Percentiles rank a stretch among this genome's conserved stretches.
These are phyloP conservation scores for Lasioglossum pauxillum DNA, from an alignment of 2,888 invertebrate species.

Conservation along the genomic window DNA sequence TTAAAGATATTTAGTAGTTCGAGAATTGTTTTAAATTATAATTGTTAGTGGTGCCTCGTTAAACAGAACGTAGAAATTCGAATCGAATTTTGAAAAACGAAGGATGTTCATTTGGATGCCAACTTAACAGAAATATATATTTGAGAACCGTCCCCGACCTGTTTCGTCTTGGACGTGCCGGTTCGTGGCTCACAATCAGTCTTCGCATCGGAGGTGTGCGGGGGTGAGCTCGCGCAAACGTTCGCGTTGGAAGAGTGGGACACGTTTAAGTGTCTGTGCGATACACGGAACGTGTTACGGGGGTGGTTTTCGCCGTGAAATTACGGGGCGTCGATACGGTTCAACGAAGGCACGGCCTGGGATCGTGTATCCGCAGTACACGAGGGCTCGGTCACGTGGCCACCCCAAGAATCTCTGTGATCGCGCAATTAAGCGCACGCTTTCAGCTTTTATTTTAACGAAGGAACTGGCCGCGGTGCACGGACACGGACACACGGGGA, in stretches of 20 bases:
- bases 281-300: slow-evolving; percentile 11
- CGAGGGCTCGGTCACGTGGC: slow-evolving; percentile 66
- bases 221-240: background rate
- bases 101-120: background rate
- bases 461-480: background rate
- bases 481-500: slow-evolving; percentile 8
- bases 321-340: slow-evolving; percentile 25
- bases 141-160: background rate
- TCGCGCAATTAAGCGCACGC: slow-evolving; percentile 7
- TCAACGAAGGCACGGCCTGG: slow-evolving; percentile 14
- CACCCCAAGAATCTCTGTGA: slow-evolving; percentile 14
- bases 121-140: background rate
- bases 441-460: slow-evolving; percentile 6
- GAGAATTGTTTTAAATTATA: too few relatives aligned
- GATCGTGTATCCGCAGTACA: slow-evolving; percentile 35
- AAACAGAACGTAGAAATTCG: background rate
- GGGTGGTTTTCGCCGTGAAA: slow-evolving; percentile 23
- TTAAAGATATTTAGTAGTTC: too few relatives aligned
- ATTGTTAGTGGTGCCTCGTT: too few relatives aligned
- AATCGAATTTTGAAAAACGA: background rate
- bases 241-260: slow-evolving; percentile 2
- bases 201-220: background rate
- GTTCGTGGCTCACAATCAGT: background rate
- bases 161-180: background rate
- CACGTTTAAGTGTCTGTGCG: slow-evolving; percentile 9